Evolutionary conservation across 2,888 invertebrate genomes (phyloP).

Genomic region (Ochropleura plecta): DNA sequence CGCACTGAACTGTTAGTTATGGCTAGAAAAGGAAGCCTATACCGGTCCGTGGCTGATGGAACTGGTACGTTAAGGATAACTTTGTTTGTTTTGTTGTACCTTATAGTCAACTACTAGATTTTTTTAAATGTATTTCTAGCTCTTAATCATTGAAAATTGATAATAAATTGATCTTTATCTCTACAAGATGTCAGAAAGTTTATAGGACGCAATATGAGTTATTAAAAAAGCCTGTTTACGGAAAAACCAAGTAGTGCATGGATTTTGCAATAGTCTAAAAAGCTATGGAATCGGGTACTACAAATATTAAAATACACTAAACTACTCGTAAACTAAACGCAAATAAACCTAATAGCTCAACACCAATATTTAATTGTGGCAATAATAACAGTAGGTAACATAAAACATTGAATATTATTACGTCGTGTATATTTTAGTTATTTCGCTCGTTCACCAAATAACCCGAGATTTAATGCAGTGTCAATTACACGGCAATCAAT

Average conservation of each 20-base stretch:
- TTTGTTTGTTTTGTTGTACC: too few species aligned
- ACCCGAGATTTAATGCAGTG: constrained; percentile 28
- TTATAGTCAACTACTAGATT: too few species aligned
- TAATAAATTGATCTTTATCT: background rate
- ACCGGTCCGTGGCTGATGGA: too few species aligned
- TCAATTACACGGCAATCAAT: constrained; percentile 21
- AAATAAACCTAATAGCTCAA: background rate
- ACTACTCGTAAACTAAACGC: background rate
- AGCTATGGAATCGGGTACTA: background rate
- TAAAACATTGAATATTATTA: background rate
- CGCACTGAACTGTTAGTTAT: background rate
- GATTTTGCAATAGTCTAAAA: background rate
- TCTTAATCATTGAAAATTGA: background rate
- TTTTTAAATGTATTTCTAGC: too few species aligned
- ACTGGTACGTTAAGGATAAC: too few species aligned
- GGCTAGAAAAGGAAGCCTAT: too few species aligned
- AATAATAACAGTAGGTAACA: background rate
- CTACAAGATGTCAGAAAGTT: background rate
- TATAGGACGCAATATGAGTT: too few species aligned
- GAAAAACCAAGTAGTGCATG: background rate
- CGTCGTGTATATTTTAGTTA: background rate
- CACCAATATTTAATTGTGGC: background rate
- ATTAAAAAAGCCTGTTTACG: background rate
- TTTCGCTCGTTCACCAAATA: constrained; percentile 5
- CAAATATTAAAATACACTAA: background rate